These are phyloP conservation scores for Notolepis coatsorum DNA, from an alignment of 2,797 vertebrate genomes.

Conservation along the genomic window DNA sequence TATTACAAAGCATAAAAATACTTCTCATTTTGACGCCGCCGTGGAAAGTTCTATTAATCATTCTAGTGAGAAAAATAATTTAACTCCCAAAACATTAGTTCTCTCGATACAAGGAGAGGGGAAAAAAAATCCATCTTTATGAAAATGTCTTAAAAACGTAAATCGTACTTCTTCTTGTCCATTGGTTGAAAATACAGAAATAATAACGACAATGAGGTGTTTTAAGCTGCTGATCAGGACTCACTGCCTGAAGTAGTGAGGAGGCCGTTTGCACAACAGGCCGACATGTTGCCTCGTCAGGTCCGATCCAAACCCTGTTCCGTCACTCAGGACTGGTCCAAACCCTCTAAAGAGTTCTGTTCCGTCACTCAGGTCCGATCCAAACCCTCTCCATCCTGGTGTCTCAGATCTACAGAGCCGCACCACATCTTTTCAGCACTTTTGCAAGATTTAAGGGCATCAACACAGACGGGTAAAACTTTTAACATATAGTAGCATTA, in stretches of 20 bases:
- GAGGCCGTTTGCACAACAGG: not conserved
- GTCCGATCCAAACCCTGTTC: too few species aligned
- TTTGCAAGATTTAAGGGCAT: too few species aligned
- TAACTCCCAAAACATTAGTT: slow-evolving; percentile 30
- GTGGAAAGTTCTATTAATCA: slow-evolving; percentile 46
- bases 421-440: too few species aligned
- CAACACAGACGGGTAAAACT: too few species aligned
- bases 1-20: slow-evolving; percentile 55
- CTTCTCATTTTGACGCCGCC: slow-evolving; percentile 39
- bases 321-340: not conserved
- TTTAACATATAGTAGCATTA: too few species aligned
- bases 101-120: slow-evolving; percentile 16
- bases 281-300: not conserved
- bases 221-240: slow-evolving; percentile 10
- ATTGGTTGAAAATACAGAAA: slow-evolving; percentile 6
- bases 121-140: slow-evolving; percentile 18
- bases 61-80: slow-evolving; percentile 49
- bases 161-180: not conserved
- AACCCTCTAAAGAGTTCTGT: not conserved
- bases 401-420: too few species aligned
- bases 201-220: not conserved
- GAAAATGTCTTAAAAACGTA: slow-evolving; percentile 24
- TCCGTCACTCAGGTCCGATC: too few species aligned
- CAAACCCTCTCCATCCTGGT: too few species aligned
- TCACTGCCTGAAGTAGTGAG: not conserved